Evolutionary conservation across 2,797 vertebrate genomes (phyloP), one percentile per base, ranked within the genome.

Genomic region (Podarcis lilfordi): DNA sequence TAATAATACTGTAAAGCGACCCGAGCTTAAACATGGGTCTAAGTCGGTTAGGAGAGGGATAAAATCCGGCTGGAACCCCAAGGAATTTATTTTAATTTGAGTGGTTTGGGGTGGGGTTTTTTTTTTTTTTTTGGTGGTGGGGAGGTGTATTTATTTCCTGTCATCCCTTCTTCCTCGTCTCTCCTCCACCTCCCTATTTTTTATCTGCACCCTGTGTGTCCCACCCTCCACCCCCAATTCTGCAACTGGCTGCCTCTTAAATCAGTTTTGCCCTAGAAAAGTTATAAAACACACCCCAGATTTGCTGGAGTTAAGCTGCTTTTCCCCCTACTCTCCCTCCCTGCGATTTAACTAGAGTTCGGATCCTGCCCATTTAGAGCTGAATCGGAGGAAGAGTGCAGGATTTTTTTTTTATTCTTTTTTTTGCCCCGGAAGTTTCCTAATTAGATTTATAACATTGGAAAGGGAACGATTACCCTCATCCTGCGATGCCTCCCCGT

Each of bases 401-500:
- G n/a, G 29, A 66, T 27, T 8, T 43, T 1, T 43, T 43, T 4
- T 79, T 50, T 2, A 66, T 27, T 8, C 8, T 1, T 43, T 43
- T 4, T 79, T 50, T 2, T 50, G 50, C 50, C 50, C 50, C 23
- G 8, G 5, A 40, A 21, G 21, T 37, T 19, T 50, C 3, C 72
- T 35, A 17, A 50, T 66, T 82, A 37, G 1, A 32, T 68, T 77
- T 77, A 29, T 17, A 77, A 19, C 6, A 59, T 11, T 32, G 25
- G 35, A 43, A 40, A 77, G 32, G 50, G 11, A 50, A 19, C 13
- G 25, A 11, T 23, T 40, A 55, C 1, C 29, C 2, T 27, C 25
- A 15, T 4, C 11, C 19, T 10, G 8, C 0, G 13, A 5, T 11
- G 19, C 15, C 2, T 10, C 40, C 9, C 3, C 2, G 2, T 17